A percentile compares a stretch with the other conserved stretches of the same genome.
phyloP scores from a whole-genome alignment of 2,797 vertebrate species.

The Petrocephalus schoutedeni region DNA sequence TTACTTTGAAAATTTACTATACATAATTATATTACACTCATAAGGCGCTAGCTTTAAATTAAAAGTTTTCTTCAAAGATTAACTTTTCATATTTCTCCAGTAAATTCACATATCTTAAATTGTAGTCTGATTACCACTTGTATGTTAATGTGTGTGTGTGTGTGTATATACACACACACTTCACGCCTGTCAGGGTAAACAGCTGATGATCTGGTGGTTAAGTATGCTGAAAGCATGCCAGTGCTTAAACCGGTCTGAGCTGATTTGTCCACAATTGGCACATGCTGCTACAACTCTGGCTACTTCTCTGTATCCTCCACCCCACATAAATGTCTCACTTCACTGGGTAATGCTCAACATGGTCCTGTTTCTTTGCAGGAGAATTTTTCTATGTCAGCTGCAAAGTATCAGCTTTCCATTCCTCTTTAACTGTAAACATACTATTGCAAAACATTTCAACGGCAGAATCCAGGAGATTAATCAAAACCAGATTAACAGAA shows the following conservation, averaged over 20 bases:
- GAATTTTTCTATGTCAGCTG: neutral
- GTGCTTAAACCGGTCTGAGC: neutral
- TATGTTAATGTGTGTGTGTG: neutral
- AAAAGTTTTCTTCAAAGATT: neutral
- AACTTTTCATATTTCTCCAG: neutral
- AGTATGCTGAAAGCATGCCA: neutral
- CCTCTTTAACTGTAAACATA: neutral
- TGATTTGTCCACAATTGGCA: neutral
- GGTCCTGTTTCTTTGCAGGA: neutral
- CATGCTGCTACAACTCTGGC: slow-evolving; percentile 5
- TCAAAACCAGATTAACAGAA: neutral
- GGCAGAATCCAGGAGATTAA: neutral
- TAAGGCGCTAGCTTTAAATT: neutral
- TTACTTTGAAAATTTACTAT: neutral
- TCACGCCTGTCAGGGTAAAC: neutral
- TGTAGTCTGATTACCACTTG: neutral
- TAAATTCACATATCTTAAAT: neutral
- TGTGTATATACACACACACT: neutral
- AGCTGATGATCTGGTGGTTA: neutral
- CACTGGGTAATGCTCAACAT: neutral
- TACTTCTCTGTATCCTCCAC: neutral
- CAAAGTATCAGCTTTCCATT: neutral
- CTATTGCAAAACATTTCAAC: neutral
- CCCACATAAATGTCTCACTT: neutral
- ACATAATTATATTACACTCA: neutral